Evolutionary conservation across 2,888 invertebrate genomes (phyloP).

Genomic region (Brachynemurus nebulosus): DNA sequence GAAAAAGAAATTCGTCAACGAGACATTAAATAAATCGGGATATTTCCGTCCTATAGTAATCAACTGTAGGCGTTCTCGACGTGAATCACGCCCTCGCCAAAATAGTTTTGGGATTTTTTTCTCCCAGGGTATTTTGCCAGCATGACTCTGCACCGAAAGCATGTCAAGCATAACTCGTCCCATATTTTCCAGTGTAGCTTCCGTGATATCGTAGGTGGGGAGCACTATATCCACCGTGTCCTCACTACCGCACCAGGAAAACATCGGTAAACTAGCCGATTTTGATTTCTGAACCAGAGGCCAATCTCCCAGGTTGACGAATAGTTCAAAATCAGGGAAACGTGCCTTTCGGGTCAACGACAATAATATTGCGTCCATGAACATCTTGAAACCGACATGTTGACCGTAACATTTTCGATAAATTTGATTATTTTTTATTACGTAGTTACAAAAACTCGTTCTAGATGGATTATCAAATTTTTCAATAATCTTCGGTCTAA

Average conservation of each 20-base stretch:
- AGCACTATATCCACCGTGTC: slow-evolving; percentile 77
- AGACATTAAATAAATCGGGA: slow-evolving; percentile 76
- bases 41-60: slow-evolving; percentile 60
- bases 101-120: slow-evolving; percentile 62
- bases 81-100: slow-evolving; percentile 88
- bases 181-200: slow-evolving; percentile 86
- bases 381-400: slow-evolving; percentile 92
- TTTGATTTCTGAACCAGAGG: slow-evolving; percentile 52
- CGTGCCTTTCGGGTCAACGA: slow-evolving; percentile 66
- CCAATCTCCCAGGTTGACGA: slow-evolving; percentile 93
- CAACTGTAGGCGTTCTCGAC: slow-evolving; percentile 68
- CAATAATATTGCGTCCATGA: slow-evolving; percentile 75
- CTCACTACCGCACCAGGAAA: slow-evolving; percentile 93
- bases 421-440: slow-evolving; percentile 67
- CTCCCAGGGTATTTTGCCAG: slow-evolving; percentile 50
- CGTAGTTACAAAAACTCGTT: slow-evolving; percentile 82
- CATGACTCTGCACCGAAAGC: slow-evolving; percentile 76
- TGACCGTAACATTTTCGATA: slow-evolving; percentile 85
- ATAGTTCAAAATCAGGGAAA: slow-evolving; percentile 79
- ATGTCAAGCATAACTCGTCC: slow-evolving; percentile 82
- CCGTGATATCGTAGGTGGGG: slow-evolving; percentile 91
- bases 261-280: slow-evolving; percentile 52
- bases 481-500: slow-evolving; percentile 47
- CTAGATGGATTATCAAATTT: slow-evolving; percentile 66
- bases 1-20: slow-evolving; percentile 93